phyloP scores from a whole-genome alignment of 2,113 vertebrate species.

The Perognathus longimembris region DNA sequence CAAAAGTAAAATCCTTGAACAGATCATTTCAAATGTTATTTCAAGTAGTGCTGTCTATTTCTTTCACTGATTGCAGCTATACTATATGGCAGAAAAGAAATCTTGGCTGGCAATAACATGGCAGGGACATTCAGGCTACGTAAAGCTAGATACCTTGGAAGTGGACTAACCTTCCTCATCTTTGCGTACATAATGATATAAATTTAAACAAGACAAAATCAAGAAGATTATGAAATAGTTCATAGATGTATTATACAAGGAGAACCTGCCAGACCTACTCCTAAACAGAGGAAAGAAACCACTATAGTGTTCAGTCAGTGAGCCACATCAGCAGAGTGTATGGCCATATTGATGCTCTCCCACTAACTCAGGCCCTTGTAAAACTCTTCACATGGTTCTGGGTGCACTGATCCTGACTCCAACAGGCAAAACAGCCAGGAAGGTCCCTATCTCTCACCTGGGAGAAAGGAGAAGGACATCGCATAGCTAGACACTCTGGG shows the following conservation, averaged over 20 bases:
- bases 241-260: not conserved
- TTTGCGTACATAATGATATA: not conserved
- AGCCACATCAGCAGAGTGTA: not conserved
- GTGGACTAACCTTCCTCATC: not conserved
- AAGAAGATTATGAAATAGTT: not conserved
- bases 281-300: not conserved
- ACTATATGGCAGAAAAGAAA: not conserved
- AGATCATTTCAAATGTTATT: not conserved
- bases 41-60: not conserved
- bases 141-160: not conserved
- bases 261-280: not conserved
- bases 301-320: not conserved
- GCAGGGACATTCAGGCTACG: not conserved
- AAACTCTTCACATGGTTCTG: not conserved
- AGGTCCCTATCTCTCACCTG: not conserved
- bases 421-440: not conserved
- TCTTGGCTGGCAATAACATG: not conserved
- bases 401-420: not conserved
- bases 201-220: not conserved
- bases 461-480: not conserved
- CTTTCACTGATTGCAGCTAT: not conserved
- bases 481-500: not conserved
- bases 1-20: conserved; percentile 3
- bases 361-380: not conserved
- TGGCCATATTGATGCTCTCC: not conserved